phyloP scores from a whole-genome alignment of 2,113 vertebrate species.

The zebrafish (Danio rerio) region GRCz12tu NC_133179.1:6656001-6656500 shows the following conservation, averaged over 20 bases:
- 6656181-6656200: constrained; percentile 83
- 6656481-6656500: too few species aligned
- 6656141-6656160: constrained; percentile 76
- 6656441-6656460: too few species aligned
- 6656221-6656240: constrained; percentile 54
- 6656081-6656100: constrained; percentile 67
- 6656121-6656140: constrained; percentile 77
- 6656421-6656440: too few species aligned
- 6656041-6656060: constrained; percentile 71
- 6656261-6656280: constrained; percentile 35
- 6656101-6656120: constrained; percentile 73
- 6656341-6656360: too few species aligned
- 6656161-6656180: constrained; percentile 78
- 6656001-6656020: constrained; percentile 71
- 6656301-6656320: constrained; percentile 47
- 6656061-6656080: constrained; percentile 73
- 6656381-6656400: too few species aligned
- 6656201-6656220: constrained; percentile 62
- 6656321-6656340: not conserved
- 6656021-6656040: constrained; percentile 74
- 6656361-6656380: too few species aligned
- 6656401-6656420: too few species aligned
- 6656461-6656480: too few species aligned
- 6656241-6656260: constrained; percentile 41
- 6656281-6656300: constrained; percentile 50